Conservation (phyloP, 2,797 vertebrate genomes). For the Eulemur mongoz region DNA sequence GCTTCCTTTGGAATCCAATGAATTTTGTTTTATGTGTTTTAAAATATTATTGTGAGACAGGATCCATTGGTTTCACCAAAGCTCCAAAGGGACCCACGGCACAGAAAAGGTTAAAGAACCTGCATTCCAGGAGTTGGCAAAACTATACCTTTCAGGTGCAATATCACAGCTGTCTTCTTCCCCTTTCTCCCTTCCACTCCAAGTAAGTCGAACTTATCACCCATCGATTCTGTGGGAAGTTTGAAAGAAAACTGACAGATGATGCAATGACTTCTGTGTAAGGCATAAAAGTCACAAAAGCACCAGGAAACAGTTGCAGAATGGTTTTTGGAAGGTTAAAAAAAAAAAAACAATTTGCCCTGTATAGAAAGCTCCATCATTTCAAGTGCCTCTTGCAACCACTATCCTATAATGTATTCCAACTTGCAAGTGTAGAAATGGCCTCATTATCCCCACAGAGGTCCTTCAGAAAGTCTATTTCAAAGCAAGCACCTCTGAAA, state of each 20-base stretch:
- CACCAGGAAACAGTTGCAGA: conserved; percentile 21
- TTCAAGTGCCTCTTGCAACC: conserved; percentile 49
- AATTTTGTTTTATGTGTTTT: not conserved
- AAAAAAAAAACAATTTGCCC: not conserved
- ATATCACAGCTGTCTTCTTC: not conserved
- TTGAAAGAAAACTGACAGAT: not conserved
- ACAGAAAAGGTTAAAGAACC: not conserved
- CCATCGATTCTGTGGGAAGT: not conserved
- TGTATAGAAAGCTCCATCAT: conserved; percentile 7
- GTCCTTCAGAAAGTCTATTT: conserved; percentile 68
- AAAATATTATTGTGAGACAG: not conserved
- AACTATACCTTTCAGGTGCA: not conserved
- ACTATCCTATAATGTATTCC: conserved; percentile 64
- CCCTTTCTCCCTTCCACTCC: not conserved
- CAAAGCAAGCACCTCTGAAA: conserved; percentile 60
- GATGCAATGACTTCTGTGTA: conserved; percentile 7
- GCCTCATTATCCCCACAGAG: conserved; percentile 68
- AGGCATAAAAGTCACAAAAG: conserved; percentile 34
- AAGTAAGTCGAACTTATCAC: not conserved
- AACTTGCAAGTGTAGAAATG: conserved; percentile 56
- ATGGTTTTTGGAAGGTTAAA: not conserved
- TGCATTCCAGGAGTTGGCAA: not conserved
- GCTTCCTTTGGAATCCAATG: not conserved
- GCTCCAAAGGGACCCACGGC: not conserved
- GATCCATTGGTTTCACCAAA: not conserved